A percentile compares a stretch with the other conserved stretches of the same genome.
Evolutionary conservation across 2,113 vertebrate genomes (phyloP).

Genomic region (Sorex fumeus): DNA sequence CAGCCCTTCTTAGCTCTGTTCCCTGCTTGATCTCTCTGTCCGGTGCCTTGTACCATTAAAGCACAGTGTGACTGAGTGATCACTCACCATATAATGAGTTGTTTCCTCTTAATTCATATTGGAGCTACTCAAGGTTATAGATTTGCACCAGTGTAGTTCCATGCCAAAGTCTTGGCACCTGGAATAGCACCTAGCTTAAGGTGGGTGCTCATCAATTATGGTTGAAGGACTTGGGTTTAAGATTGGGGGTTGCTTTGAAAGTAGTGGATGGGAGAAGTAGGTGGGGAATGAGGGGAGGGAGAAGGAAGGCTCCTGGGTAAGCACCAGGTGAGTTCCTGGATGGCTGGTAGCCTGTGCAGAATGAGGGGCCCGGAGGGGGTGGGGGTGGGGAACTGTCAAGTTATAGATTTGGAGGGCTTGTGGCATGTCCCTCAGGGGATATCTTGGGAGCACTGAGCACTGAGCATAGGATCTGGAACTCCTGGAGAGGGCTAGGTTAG

Average conservation of each 20-base stretch:
- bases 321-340: no score
- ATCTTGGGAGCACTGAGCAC: neutral
- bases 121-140: neutral
- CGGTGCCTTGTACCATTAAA: neutral
- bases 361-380: neutral
- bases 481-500: neutral
- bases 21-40: neutral
- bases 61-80: neutral
- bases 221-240: neutral
- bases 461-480: neutral
- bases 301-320: neutral
- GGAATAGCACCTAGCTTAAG: neutral
- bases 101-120: neutral
- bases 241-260: neutral
- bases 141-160: neutral
- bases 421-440: fast-evolving
- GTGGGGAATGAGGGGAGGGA: neutral
- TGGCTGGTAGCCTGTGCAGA: neutral
- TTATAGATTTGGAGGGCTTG: neutral
- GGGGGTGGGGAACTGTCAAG: neutral
- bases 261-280: no score
- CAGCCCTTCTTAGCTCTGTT: neutral
- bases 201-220: neutral
- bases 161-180: fast-evolving
- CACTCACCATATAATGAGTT: neutral